Evolutionary conservation across 2,888 invertebrate species (phyloP).

Genomic region (Sphaerophoria taeniata): DNA sequence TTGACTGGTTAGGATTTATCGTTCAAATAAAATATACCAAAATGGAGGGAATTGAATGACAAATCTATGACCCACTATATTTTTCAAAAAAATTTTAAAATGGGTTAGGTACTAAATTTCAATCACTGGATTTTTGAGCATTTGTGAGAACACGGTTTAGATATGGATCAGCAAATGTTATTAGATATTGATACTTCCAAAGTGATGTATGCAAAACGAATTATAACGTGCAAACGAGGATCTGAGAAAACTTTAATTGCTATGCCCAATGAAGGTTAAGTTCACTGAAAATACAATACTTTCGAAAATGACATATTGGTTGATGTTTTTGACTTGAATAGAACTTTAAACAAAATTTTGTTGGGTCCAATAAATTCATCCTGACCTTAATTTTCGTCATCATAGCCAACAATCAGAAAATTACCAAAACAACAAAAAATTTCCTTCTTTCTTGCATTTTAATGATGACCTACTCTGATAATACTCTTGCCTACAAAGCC

Average conservation of each 20-base stretch:
- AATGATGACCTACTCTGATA: constrained; percentile 58
- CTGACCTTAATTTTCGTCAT: constrained; percentile 25
- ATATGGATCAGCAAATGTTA: too few relatives aligned
- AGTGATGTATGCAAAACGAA: too few relatives aligned
- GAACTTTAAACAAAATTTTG: neutral
- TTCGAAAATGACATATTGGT: too few relatives aligned
- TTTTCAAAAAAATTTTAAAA: constrained; percentile 29
- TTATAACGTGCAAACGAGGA: too few relatives aligned
- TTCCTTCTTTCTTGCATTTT: constrained; percentile 58
- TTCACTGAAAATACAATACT: too few relatives aligned
- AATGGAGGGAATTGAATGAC: constrained; percentile 22
- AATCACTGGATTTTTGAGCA: constrained; percentile 16
- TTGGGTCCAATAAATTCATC: neutral
- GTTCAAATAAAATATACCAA: constrained; percentile 8
- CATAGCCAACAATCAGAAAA: constrained; percentile 17
- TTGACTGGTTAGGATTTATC: constrained; percentile 60
- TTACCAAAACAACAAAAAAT: constrained; percentile 49
- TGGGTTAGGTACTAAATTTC: constrained; percentile 39
- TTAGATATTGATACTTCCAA: too few relatives aligned
- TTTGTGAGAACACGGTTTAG: constrained; percentile 1
- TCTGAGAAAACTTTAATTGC: too few relatives aligned
- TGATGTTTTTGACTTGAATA: too few relatives aligned
- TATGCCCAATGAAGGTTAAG: too few relatives aligned
- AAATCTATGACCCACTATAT: constrained; percentile 37
- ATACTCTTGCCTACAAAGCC: neutral